Evolutionary conservation across 2,113 vertebrate genomes (phyloP).

Genomic region (Tragelaphus imberbis): DNA sequence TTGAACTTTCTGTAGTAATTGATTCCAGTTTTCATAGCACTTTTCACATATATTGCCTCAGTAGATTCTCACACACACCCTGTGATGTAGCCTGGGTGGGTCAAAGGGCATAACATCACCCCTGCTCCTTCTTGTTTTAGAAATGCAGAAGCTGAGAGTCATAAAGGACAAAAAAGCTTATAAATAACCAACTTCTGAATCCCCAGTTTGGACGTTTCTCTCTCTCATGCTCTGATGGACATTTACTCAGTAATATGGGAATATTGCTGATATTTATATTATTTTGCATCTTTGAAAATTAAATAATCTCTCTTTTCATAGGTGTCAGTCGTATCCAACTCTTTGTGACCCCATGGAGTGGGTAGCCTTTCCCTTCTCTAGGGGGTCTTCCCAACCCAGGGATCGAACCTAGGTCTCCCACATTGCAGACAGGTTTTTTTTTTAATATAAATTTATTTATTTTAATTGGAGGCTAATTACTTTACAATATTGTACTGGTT

Average conservation of each 20-base stretch:
- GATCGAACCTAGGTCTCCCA: fast-evolving
- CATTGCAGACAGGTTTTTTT: neutral
- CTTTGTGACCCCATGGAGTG: neutral
- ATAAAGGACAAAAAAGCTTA: neutral
- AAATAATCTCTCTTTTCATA: neutral
- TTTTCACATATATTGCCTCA: neutral
- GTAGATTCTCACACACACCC: neutral
- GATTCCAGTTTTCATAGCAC: neutral
- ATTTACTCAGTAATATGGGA: neutral
- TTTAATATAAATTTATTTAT: too few species aligned
- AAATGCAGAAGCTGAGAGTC: neutral
- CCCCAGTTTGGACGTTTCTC: neutral
- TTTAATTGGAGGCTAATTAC: too few species aligned
- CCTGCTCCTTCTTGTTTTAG: neutral
- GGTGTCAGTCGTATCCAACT: neutral
- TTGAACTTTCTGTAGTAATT: neutral
- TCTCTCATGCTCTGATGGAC: neutral
- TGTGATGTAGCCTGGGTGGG: neutral
- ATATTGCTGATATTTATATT: neutral
- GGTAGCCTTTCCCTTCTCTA: neutral
- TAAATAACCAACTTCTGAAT: neutral
- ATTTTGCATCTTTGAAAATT: neutral
- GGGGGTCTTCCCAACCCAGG: neutral
- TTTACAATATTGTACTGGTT: too few species aligned
- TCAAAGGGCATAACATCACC: neutral